Evolutionary conservation across 2,113 vertebrate species (phyloP), one percentile per base, ranked within the genome.

Genomic region (Cygnus buccinator): DNA sequence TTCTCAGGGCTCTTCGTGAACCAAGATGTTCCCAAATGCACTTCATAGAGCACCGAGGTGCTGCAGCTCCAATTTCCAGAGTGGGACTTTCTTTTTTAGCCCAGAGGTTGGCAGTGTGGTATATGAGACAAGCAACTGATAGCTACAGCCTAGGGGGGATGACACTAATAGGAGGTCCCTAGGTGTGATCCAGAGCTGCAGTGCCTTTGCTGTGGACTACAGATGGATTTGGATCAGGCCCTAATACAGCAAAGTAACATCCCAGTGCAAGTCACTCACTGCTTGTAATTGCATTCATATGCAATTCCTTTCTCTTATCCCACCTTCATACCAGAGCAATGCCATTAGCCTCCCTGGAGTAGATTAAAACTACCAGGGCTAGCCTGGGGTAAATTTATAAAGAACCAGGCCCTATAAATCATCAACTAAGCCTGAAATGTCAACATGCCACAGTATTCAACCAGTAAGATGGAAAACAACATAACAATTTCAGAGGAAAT

Each of bases 281-380:
- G 75, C 39, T 62, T 57, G 11, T 17, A 22, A 3, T 58, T 0
- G 10, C 12, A 3, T 68, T 41, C 8, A 1, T 10, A 1, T 1
- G 2, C 15, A 62, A 62, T 70, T 68, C 68, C 73, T 43, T 0
- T 44, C 50, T 74, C 35, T 71, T 59, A 16, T 11, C 54, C 19
- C 46, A 18, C 14, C 11, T 62, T 85, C n/a, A 12, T 4, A 26
- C 52, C 48, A 26, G 11, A 80, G 55, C 44, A 33, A 21, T 66
- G 37, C 63, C 75, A 26, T 8, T 67, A 67, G 25, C 10, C 41
- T 58, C 44, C 62, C 21, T 23, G 11, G 46, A 20, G 28, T 33
- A 58, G 39, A 18, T 43, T n/a, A 29, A 26, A 83, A 54, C 29
- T 46, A 19, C 43, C 26, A 12, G 33, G 26, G 41, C 12, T 16